A percentile compares a stretch with the other conserved stretches of the same genome.
Conservation (phyloP, 1,140 invertebrate species). For the Euwallacea fornicatus region DNA sequence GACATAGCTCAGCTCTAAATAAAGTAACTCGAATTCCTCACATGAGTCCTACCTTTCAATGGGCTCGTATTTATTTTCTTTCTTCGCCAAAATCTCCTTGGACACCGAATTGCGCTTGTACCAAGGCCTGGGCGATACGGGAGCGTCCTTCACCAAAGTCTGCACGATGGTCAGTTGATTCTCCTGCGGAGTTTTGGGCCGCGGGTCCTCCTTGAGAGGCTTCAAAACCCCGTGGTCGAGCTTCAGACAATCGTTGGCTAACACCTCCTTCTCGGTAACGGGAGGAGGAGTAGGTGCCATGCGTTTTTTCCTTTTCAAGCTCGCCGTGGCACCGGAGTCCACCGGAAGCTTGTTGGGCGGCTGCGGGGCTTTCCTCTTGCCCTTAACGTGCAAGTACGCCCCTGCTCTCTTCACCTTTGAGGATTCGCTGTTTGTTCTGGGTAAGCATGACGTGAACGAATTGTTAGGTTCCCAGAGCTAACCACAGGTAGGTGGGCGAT, state of each 20-base stretch:
- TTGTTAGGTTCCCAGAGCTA: not conserved
- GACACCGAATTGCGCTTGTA: constrained; percentile 59
- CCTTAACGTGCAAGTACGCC: constrained; percentile 66
- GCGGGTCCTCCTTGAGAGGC: constrained; percentile 44
- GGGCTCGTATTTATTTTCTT: constrained; percentile 41
- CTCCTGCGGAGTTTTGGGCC: constrained; percentile 13
- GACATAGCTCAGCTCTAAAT: too few relatives aligned
- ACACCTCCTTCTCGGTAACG: constrained; percentile 41
- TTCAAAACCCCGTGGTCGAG: constrained; percentile 56
- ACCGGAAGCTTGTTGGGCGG: constrained; percentile 57
- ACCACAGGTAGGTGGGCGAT: not conserved
- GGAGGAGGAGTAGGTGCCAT: constrained; percentile 63
- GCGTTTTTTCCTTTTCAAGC: constrained; percentile 59
- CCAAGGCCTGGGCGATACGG: constrained; percentile 64
- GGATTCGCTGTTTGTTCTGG: constrained; percentile 59
- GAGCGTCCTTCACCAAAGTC: constrained; percentile 46
- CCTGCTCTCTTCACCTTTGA: constrained; percentile 55
- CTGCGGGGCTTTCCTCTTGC: constrained; percentile 71
- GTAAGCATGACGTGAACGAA: not conserved
- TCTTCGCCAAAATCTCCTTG: constrained; percentile 41
- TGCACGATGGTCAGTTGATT: constrained; percentile 6
- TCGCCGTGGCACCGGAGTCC: constrained; percentile 44
- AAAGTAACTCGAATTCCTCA: not conserved
- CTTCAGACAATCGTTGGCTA: constrained; percentile 56
- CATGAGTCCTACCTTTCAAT: constrained; percentile 46